Conservation (phyloP, 2,113 vertebrate genomes). For the Lathamus discolor region DNA sequence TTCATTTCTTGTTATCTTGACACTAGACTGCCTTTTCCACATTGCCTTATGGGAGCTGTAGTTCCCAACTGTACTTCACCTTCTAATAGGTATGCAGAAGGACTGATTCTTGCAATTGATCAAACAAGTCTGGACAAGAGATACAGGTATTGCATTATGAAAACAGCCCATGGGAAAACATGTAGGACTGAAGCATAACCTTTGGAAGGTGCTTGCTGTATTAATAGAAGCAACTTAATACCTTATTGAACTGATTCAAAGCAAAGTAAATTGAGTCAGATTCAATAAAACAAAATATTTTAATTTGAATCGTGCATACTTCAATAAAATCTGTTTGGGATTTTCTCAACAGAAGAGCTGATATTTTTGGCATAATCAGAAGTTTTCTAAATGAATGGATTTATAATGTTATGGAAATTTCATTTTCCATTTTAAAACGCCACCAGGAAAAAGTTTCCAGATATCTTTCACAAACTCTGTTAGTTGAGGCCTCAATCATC, state of each 20-base stretch:
- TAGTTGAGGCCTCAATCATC: background rate
- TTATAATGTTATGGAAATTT: constrained; percentile 9
- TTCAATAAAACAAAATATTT: background rate
- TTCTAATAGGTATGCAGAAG: background rate
- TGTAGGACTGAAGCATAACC: background rate
- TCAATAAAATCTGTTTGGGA: background rate
- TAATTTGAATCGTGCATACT: background rate
- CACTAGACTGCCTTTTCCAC: background rate
- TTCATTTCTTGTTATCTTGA: background rate
- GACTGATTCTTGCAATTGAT: background rate
- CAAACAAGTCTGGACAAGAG: background rate
- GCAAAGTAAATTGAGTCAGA: background rate
- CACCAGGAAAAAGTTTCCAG: background rate
- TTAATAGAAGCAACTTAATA: background rate
- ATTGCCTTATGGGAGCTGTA: background rate
- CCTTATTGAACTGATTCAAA: background rate
- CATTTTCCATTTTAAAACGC: background rate
- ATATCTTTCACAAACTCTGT: background rate
- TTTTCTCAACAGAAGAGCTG: background rate
- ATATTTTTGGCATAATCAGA: background rate
- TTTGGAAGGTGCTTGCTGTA: background rate
- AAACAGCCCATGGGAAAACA: background rate
- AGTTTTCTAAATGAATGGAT: background rate
- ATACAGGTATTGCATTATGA: background rate
- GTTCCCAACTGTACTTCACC: background rate